Evolutionary conservation across 2,888 invertebrate species (phyloP), one percentile per base, ranked within the genome.

Genomic region (Lepidocyrtinus sp.): DNA sequence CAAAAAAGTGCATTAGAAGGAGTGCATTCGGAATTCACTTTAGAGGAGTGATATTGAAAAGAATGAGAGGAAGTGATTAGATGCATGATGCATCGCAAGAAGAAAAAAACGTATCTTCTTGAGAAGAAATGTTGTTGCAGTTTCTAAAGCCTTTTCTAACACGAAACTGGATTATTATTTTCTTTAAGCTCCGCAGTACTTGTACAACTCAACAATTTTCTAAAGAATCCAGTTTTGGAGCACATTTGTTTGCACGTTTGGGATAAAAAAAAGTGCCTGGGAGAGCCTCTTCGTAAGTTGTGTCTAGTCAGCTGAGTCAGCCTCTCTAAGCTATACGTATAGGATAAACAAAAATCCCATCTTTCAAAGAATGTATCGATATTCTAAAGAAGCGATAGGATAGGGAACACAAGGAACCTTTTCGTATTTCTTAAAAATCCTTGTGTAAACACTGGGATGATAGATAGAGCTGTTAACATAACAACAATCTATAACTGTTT

Each of bases 381-480:
- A 59, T 59, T 21, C 36, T n/a, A 59, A 3, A 19, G 3, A 26
- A 63, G 26, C 3, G n/a, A 63, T 22, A 26, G 25, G 1, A 12
- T 45, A 45, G 12, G 12, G 17, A 55, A n/a, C 3, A 12, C n/a
- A 27, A 45, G 25, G 65, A 21, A 26, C 36, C 65, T 36, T 62
- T 62, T 21, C 36, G n/a, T 36, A 2, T 27, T 65, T 65, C 19
- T 9, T 25, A 68, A 55, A 72, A 78, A 62, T 67, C 55, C 78
- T 68, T 73, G 21, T 68, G 78, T 69, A 78, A 78, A 78, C 78
- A 78, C 46, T 26, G 63, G 45, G 27, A 78, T 78, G 73, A 78
- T 72, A 72, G 73, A 78, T 69, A 69, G 68, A 78, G 78, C 73
- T 73, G 78, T 78, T 78, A 76, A 76, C 75, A 59, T 7, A 70